Conservation (phyloP, 2,797 vertebrate species). For the Tamandua tetradactyla region DNA sequence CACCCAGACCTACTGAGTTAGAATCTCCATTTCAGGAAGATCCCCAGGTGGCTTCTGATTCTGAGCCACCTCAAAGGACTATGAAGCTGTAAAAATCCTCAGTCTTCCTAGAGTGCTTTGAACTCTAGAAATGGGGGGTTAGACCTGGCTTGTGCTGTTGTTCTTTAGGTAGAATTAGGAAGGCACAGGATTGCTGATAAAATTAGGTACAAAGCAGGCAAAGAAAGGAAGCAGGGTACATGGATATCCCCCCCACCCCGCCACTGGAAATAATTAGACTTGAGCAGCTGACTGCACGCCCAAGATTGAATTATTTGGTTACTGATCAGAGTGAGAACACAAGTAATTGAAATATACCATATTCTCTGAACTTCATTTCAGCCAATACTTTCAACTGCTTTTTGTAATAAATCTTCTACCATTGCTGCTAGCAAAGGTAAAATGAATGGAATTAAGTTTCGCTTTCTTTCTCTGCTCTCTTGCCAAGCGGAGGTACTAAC, state of each 20-base stretch:
- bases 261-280: background rate
- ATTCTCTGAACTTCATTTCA: conserved; percentile 56
- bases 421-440: conserved; percentile 55
- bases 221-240: background rate
- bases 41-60: background rate
- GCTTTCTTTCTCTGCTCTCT: conserved; percentile 20
- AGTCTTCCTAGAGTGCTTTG: background rate
- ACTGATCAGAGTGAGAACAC: conserved; percentile 43
- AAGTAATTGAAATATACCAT: conserved; percentile 65
- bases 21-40: background rate
- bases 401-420: conserved; percentile 62
- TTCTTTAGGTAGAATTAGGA: background rate
- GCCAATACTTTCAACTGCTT: conserved; percentile 27
- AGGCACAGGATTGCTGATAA: background rate
- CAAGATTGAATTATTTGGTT: conserved; percentile 16
- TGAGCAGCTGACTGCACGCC: background rate
- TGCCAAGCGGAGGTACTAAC: conserved; percentile 57
- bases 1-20: background rate
- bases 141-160: background rate
- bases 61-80: background rate
- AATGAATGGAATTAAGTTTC: conserved; percentile 54
- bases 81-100: background rate
- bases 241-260: background rate
- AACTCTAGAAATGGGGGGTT: background rate
- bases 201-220: background rate